These are phyloP conservation scores for Elysia crispata DNA, from an alignment of 2,888 invertebrate species.

Conservation along the genomic window DNA sequence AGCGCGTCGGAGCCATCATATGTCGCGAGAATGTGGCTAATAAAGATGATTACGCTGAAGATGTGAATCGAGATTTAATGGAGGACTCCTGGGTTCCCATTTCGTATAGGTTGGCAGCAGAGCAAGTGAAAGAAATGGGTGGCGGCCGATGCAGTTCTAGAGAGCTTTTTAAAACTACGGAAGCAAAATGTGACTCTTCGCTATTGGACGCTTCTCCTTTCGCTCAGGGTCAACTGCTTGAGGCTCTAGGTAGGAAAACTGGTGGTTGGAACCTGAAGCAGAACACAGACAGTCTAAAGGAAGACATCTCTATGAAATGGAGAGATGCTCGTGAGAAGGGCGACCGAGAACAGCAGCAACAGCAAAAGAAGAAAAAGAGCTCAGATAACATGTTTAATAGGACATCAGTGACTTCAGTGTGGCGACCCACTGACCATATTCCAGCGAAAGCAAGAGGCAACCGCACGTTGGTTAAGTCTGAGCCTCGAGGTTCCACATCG, in stretches of 20 bases:
- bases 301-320: too few species aligned
- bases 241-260: too few species aligned
- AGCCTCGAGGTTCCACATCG: neutral
- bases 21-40: constrained; percentile 43
- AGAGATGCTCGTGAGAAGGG: too few species aligned
- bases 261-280: too few species aligned
- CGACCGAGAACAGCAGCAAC: too few species aligned
- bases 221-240: constrained; percentile 21
- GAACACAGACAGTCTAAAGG: too few species aligned
- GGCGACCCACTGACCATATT: constrained; percentile 17
- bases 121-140: constrained; percentile 25
- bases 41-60: constrained; percentile 46
- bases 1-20: constrained; percentile 40
- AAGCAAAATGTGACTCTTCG: neutral
- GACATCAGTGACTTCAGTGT: neutral
- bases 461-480: neutral
- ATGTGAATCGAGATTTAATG: constrained; percentile 37
- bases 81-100: constrained; percentile 35
- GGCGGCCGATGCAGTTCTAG: neutral
- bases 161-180: neutral
- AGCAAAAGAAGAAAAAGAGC: too few species aligned
- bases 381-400: too few species aligned
- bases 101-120: constrained; percentile 14
- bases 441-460: constrained; percentile 38
- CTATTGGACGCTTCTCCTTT: constrained; percentile 3